Conservation (phyloP, 2,797 vertebrate species). For the Odontamblyopus rebecca region DNA sequence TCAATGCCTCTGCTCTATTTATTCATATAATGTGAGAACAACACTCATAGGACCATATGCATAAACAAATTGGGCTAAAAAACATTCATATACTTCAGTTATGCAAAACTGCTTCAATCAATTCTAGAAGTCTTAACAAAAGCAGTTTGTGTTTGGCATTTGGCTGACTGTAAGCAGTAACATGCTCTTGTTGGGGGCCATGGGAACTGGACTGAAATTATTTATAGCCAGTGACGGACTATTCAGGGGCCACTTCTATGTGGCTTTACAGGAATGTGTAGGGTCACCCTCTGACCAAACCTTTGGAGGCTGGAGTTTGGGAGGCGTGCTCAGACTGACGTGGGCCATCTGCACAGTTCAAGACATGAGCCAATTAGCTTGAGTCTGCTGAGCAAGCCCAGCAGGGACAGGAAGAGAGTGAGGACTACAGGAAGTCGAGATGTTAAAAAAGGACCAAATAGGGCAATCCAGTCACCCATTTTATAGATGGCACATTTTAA, state of each 20-base stretch:
- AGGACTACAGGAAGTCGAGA: conserved; percentile 48
- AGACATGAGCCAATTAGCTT: conserved; percentile 48
- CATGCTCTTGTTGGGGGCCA: conserved; percentile 62
- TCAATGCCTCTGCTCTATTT: neutral
- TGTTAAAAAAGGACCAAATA: conserved; percentile 55
- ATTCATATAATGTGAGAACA: neutral
- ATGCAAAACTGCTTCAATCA: conserved; percentile 10
- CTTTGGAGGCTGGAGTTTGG: conserved; percentile 48
- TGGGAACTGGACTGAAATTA: conserved; percentile 78
- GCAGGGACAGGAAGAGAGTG: conserved; percentile 59
- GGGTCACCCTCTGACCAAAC: conserved; percentile 66
- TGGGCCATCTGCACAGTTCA: conserved; percentile 62
- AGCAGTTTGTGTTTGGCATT: neutral
- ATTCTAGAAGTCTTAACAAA: conserved; percentile 4
- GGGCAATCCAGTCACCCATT: conserved; percentile 31
- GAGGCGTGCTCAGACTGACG: conserved; percentile 47
- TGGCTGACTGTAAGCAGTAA: conserved; percentile 19
- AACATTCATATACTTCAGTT: neutral
- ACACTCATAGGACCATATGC: neutral
- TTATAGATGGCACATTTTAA: neutral
- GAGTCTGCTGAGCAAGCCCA: conserved; percentile 42
- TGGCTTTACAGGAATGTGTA: conserved; percentile 76
- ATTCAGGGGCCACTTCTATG: conserved; percentile 61
- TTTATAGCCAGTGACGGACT: conserved; percentile 69
- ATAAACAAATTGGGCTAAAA: neutral